Evolutionary conservation across 1,140 invertebrate genomes (phyloP), one percentile per base, ranked within the genome.

Genomic region (Zaprionus inermis): DNA sequence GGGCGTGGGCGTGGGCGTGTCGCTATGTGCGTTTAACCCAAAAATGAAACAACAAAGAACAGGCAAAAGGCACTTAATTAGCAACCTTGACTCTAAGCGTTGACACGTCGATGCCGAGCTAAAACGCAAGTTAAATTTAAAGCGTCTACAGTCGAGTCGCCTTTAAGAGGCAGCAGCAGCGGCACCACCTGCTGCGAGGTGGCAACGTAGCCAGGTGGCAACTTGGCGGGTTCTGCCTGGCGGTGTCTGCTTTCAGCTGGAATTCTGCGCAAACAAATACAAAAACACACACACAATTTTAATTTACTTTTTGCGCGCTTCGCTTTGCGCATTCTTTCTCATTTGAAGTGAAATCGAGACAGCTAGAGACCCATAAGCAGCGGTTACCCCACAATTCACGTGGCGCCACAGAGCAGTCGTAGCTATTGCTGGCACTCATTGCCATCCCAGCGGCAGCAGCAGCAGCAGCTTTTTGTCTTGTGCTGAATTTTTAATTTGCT

Each of bases 401-500:
- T 54, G 68, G 56, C 32, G 46, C 59, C 56, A 30, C 36, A 36
- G 72, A 1, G 58, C 55, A 51, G 56, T 80, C 52, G 20, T 69
- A 67, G 63, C 60, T 72, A 52, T 16, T 30, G 34, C 54, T 56
- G 56, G 70, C 63, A 72, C 41, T 72, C 70, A 72, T 72, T 72
- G 63, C 55, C 63, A 67, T 66, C 55, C 82, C 59, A 58, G 24
- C 24, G 3, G 24, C 1, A 4, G 1, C 4, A 4, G 2, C 5
- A 5, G 24, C 24, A 28, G 72, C 46, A 72, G 61, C 72, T 67
- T 70, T 75, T 76, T 64, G 84, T 89, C 80, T 89, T 81, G 56
- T 76, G 72, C 72, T 89, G 84, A 89, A 89, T 89, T 84, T 89
- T 89, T 89, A 89, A 89, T 89, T 89, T 89, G 80, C 78, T 61